Evolutionary conservation across 2,888 invertebrate genomes (phyloP).

Genomic region (Creontiades dilutus): DNA sequence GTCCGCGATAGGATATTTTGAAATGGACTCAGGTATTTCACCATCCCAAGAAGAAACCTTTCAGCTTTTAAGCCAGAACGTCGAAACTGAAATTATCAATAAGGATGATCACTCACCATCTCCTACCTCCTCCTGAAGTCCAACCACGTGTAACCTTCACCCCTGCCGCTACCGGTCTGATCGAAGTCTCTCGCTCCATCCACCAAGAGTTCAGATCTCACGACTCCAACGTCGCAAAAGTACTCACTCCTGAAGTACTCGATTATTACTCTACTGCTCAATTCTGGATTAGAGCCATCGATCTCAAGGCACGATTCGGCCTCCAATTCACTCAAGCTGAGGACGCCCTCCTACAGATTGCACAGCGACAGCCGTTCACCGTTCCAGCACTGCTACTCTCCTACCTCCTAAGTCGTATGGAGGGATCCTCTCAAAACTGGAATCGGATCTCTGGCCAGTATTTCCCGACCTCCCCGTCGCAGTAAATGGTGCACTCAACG

Average conservation of each 20-base stretch:
- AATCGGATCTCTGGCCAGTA: conserved; percentile 7
- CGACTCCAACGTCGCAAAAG: neutral
- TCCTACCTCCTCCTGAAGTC: too few relatives aligned
- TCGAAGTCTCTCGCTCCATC: neutral
- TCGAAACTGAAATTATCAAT: neutral
- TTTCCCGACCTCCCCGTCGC: conserved; percentile 14
- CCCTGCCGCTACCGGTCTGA: neutral
- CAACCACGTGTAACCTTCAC: conserved; percentile 7
- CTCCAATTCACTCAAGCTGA: conserved; percentile 25
- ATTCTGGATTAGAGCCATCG: conserved; percentile 7
- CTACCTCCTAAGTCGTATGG: conserved; percentile 5
- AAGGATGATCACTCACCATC: neutral
- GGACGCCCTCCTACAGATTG: neutral
- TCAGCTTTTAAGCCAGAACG: neutral
- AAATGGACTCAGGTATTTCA: neutral
- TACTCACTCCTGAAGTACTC: neutral
- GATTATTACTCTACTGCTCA: conserved; percentile 34
- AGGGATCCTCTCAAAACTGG: neutral
- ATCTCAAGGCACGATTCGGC: neutral
- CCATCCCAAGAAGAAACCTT: neutral
- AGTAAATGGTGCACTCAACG: neutral
- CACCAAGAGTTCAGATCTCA: neutral
- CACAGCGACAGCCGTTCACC: neutral
- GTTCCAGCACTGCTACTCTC: too few relatives aligned
- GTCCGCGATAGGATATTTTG: neutral